Base-by-base conservation (phyloP, 2,797 vertebrate genomes). In the Acanthurus lineatus region DNA sequence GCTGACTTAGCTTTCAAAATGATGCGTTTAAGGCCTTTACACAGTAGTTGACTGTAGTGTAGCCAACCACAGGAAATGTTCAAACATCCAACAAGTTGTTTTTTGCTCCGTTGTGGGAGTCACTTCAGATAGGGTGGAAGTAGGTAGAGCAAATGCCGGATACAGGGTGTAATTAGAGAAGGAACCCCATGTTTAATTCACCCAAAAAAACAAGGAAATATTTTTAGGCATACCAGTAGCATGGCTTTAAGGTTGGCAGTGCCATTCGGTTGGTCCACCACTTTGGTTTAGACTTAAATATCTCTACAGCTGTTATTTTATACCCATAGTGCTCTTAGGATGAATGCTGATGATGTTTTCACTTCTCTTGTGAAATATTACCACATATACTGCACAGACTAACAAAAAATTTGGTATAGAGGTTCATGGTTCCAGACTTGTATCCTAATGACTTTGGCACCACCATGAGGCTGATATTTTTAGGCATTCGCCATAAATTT, bases 1-100 rank as follows among this genome's bases (percentile, higher is more conserved):
- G 38, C 56, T 62, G 52, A 73, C 69, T 57, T 62, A 16, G 11
- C 70, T 51, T 75, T 75, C 3, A 17, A 32, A 81, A 51, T 48
- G 1, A 32, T 60, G 66, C 69, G 64, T 59, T 73, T 47, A 64
- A 62, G 72, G 53, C 40, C 6, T 0, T 0, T 3, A 3, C 0
- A 0, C 32, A 58, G 56, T 52, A 25, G 35, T 12, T 32, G 52
- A 40, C 17, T 63, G 52, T 14, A 20, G 35, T 62, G 49, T 35
- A 22, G 19, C 35, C 6, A 6, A 7, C 38, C 44, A 10, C 25
- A 8, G 16, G 8, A 51, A 51, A 51, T 51, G 8, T 60, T 68
- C 48, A 28, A 45, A 70, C 57, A 49, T 62, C 40, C 28, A 32
- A 32, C 28, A 32, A 32, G 28, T 32, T 32, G 28, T 45, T 14